Conservation (phyloP, 2,888 invertebrate genomes). For the Odontothrips loti region DNA sequence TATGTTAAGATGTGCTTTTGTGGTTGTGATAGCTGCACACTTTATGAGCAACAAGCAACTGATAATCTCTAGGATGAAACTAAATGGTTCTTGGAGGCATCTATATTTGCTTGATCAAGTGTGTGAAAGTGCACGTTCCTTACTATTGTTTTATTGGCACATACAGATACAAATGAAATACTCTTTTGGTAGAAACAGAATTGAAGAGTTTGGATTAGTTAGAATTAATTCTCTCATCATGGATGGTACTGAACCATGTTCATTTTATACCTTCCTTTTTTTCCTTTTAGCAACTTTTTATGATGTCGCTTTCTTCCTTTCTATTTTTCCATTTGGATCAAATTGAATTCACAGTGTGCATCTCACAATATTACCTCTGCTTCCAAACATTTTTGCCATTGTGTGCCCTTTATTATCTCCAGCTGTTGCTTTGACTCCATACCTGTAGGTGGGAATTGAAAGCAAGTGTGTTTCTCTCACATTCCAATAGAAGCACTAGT, state of each 20-base stretch:
- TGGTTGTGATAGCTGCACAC: constrained; percentile 17
- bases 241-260: neutral
- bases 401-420: no score
- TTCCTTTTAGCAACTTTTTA: no score
- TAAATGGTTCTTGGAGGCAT: neutral
- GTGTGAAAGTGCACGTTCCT: neutral
- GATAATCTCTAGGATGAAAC: neutral
- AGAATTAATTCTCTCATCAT: neutral
- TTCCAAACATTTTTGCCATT: no score
- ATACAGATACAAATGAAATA: neutral
- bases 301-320: no score
- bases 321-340: no score
- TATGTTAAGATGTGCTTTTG: neutral
- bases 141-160: neutral
- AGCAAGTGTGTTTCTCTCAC: neutral
- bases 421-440: no score
- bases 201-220: neutral
- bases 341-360: no score
- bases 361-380: no score
- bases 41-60: neutral
- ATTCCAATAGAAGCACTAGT: neutral
- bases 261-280: no score
- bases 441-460: no score
- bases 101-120: neutral
- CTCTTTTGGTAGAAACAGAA: neutral